A percentile compares a stretch with the other conserved stretches of the same genome.
These are phyloP conservation scores for Lithosia quadra DNA, from an alignment of 2,888 invertebrate species.

Conservation along the genomic window DNA sequence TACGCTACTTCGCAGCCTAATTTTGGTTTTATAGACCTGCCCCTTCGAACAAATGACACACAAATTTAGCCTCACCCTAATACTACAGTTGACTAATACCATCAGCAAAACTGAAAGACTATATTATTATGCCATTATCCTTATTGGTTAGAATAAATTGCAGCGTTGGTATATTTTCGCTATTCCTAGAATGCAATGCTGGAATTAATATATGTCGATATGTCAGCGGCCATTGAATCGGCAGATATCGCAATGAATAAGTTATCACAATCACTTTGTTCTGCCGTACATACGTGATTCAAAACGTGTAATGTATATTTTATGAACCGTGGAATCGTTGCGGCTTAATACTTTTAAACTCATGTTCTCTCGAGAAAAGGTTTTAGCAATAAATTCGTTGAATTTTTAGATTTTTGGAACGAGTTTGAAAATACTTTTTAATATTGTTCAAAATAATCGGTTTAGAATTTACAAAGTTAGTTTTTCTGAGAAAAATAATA, in stretches of 20 bases:
- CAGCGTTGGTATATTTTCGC: constrained; percentile 5
- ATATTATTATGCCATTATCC: constrained; percentile 5
- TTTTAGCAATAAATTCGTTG: neutral
- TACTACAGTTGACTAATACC: neutral
- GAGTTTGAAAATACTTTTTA: neutral
- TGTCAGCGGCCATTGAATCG: constrained; percentile 32
- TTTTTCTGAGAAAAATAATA: neutral
- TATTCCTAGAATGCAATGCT: constrained; percentile 29
- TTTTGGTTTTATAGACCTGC: too few relatives aligned
- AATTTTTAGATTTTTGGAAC: neutral
- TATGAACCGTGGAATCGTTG: constrained; percentile 29
- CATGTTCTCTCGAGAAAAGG: neutral
- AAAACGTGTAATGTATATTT: constrained; percentile 41
- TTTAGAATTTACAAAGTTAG: too few relatives aligned
- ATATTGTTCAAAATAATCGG: neutral
- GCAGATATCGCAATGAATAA: constrained; percentile 42
- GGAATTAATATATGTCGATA: constrained; percentile 27
- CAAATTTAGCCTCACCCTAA: neutral
- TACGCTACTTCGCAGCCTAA: too few relatives aligned
- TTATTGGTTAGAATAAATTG: neutral
- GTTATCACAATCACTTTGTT: constrained; percentile 39
- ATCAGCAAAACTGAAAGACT: neutral
- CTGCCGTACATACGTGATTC: constrained; percentile 24
- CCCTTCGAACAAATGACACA: neutral
- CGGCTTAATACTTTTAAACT: neutral